Conservation (phyloP, 2,888 invertebrate genomes). For the Fragum sueziense region DNA sequence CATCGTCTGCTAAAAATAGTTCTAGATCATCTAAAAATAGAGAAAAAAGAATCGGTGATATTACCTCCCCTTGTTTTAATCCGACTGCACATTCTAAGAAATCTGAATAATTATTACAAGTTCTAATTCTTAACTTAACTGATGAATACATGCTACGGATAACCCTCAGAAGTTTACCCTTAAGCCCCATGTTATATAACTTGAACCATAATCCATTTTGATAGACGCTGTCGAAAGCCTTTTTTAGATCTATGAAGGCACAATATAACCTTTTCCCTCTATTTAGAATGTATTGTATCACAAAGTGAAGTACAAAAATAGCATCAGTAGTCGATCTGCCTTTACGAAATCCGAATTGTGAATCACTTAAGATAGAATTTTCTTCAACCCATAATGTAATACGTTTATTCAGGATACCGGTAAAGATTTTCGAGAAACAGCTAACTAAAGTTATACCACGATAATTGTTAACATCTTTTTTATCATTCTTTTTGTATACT, state of each 20-base stretch:
- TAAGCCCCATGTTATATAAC: conserved; percentile 12
- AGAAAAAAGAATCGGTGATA: no score
- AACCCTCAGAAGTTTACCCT: conserved; percentile 13
- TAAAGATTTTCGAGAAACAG: conserved; percentile 29
- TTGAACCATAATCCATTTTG: conserved; percentile 19
- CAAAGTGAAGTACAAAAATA: conserved; percentile 8
- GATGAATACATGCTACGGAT: conserved; percentile 7
- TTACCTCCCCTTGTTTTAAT: conserved; percentile 25
- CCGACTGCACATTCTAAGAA: conserved; percentile 21
- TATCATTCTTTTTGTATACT: conserved; percentile 17
- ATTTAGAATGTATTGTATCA: background rate
- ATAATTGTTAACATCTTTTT: conserved; percentile 14
- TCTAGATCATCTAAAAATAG: no score
- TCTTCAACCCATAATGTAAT: background rate
- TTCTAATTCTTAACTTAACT: conserved; percentile 17
- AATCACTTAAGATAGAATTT: conserved; percentile 10
- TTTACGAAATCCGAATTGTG: conserved; percentile 6
- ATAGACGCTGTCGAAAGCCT: conserved; percentile 20
- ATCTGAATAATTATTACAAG: conserved; percentile 10
- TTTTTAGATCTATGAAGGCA: background rate
- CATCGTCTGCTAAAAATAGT: no score
- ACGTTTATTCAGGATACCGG: conserved; percentile 22
- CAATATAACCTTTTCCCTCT: background rate
- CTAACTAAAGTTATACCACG: conserved; percentile 21
- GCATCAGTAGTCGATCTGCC: conserved; percentile 20